These are phyloP conservation scores for Aphis gossypii DNA, from an alignment of 1,140 invertebrate genomes.

Conservation along the genomic window DNA sequence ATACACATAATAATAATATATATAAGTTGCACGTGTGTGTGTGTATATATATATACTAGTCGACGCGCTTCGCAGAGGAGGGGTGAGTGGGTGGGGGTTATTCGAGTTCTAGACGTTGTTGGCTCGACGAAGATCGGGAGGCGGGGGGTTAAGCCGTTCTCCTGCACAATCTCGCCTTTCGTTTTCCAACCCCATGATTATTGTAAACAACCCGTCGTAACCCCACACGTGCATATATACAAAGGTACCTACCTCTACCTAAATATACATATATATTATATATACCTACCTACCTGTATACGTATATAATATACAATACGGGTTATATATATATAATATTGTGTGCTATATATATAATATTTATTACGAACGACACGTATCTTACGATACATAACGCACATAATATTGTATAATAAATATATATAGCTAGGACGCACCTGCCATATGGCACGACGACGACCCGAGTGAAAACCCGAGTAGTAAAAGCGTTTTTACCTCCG, in stretches of 20 bases:
- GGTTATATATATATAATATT: not conserved
- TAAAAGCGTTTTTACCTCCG: slow-evolving; percentile 33
- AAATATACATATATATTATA: not conserved
- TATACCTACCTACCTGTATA: not conserved
- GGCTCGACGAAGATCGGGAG: no score
- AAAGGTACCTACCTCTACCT: not conserved
- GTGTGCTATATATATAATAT: not conserved
- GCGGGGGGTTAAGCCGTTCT: slow-evolving; percentile 36
- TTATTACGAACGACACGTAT: not conserved
- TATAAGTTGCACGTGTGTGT: not conserved
- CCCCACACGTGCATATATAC: not conserved
- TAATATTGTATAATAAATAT: not conserved
- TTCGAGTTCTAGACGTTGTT: slow-evolving; percentile 18
- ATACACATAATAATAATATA: no score
- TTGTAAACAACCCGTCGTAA: slow-evolving; percentile 30
- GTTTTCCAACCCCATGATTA: slow-evolving; percentile 53
- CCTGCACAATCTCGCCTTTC: slow-evolving; percentile 51
- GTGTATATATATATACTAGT: not conserved
- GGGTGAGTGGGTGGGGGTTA: not conserved
- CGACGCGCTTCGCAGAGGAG: not conserved
- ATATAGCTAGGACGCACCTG: slow-evolving; percentile 9
- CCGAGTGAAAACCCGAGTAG: slow-evolving; percentile 1
- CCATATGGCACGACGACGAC: slow-evolving; percentile 49
- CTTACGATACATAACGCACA: not conserved
- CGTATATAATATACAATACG: not conserved